These are phyloP conservation scores for Ictalurus furcatus DNA, from an alignment of 2,113 vertebrate species.

Conservation along the genomic window DNA sequence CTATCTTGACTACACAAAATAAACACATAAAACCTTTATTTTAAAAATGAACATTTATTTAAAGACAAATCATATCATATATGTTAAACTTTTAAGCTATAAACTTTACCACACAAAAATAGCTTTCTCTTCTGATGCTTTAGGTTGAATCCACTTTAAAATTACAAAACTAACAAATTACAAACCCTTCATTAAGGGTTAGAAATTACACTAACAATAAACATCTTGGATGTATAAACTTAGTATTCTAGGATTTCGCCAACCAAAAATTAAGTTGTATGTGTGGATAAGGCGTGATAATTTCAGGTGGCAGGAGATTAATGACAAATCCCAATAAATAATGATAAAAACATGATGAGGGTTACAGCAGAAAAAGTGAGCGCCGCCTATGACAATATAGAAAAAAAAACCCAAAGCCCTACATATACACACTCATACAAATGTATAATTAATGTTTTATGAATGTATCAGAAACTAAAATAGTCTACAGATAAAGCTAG, in stretches of 20 bases:
- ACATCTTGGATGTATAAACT: slow-evolving; percentile 58
- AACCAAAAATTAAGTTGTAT: slow-evolving; percentile 17
- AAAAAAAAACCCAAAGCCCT: slow-evolving; percentile 42
- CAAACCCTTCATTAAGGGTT: slow-evolving; percentile 60
- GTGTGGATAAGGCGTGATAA: slow-evolving; percentile 11
- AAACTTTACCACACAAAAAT: slow-evolving; percentile 78
- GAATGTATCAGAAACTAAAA: slow-evolving; percentile 17
- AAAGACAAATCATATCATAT: slow-evolving; percentile 62
- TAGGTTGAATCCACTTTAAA: slow-evolving; percentile 62
- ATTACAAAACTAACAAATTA: slow-evolving; percentile 59
- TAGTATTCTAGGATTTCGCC: slow-evolving; percentile 23
- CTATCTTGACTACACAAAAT: slow-evolving; percentile 5
- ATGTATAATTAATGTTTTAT: slow-evolving; percentile 21
- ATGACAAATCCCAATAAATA: slow-evolving; percentile 36
- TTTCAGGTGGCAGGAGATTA: neutral
- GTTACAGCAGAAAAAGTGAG: slow-evolving; percentile 28
- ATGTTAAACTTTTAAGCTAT: slow-evolving; percentile 67
- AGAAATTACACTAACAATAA: slow-evolving; percentile 64
- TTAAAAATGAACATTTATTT: slow-evolving; percentile 53
- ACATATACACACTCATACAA: slow-evolving; percentile 14
- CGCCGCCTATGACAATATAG: slow-evolving; percentile 14
- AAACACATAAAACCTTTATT: slow-evolving; percentile 68
- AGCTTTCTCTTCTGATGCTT: slow-evolving; percentile 65
- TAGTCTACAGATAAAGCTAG: slow-evolving; percentile 5
- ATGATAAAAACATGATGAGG: neutral